Evolutionary conservation across 1,140 invertebrate species (phyloP), one percentile per base, ranked within the genome.

Genomic region (Hyles euphorbiae): DNA sequence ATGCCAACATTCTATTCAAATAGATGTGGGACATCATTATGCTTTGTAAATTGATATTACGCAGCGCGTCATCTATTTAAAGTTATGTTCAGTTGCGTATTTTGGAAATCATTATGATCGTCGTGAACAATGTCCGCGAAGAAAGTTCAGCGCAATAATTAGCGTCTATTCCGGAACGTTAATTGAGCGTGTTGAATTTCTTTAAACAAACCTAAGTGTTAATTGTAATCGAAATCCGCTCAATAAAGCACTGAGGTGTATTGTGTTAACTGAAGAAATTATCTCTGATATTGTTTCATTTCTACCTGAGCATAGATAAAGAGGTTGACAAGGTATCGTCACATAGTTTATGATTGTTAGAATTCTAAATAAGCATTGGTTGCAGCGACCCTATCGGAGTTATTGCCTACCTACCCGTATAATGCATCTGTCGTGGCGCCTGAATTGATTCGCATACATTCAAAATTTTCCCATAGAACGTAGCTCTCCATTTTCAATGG

Each of bases 371-470:
- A 22, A 22, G 22, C 22, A 22, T 22, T 22, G 22, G 22, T 22
- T 22, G 22, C 22, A 22, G 22, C 22, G 22, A 22, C 22, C 22
- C 22, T 22, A 22, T 22, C 22, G 22, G 22, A 22, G 22, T 22
- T 22, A 22, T 22, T 22, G 22, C 22, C 22, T 22, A 22, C 22
- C 22, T 22, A 22, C 22, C 22, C 22, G 22, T 22, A 82, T 83
- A 76, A 76, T 78, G 72, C 68, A 79, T 83, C 77, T 74, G 70
- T 58, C 56, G 67, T 72, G 73, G 72, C 70, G 78, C 73, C 77
- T 81, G 79, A 79, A 84, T 82, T 87, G 81, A 87, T 78, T 83
- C 70, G 73, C 76, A 76, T 83, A 85, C 70, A 86, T 86, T 83
- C 79, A n/a, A 81, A 88, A 87, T 68, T 79, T 63, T 81, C 69